Base-by-base conservation (phyloP, 1,140 invertebrate species). In the Platorchestia sp. region DNA sequence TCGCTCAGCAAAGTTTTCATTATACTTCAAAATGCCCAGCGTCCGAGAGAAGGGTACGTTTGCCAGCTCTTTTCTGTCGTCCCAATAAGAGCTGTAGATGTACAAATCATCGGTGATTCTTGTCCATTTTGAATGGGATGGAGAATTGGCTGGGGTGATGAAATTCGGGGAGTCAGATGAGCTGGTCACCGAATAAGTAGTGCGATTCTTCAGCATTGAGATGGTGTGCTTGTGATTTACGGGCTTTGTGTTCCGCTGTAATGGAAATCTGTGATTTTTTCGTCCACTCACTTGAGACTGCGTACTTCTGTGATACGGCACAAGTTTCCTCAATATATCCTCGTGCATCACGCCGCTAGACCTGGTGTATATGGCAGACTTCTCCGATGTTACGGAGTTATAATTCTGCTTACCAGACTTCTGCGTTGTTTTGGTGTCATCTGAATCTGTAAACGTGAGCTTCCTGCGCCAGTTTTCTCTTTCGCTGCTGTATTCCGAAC, bases 51-150 rank as follows among this genome's bases (percentile, higher is more conserved):
- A 95, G 0, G 96, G 95, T 0, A 95, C 95, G n/a, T 87, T 90
- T 0, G 47, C n/a, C 40, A 95, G 59, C 36, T 42, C 47, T 42
- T 91, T 43, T 40, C 96, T 91, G 59, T 95, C 53, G 47, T 96
- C 96, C 96, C 96, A 96, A n/a, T 95, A 96, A 0, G 95, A 95
- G 53, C 96, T 96, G 93, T 96, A 96, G 40, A 95, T 95, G 47
- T 95, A 96, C 14, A 96, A 45, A 42, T 96, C 95, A 95, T 96
- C 95, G 10, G 95, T 95, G 43, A 96, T 91, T 41, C 95, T 93
- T 95, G 95, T 95, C 96, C 96, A 96, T 93, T 41, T 93, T 42
- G 91, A 44, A 10, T 93, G 5, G 87, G 0, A 90, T 27, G 59
- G 3, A 75, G 59, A 75, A 10, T 75, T 75, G 27, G 59, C 3